Conservation (phyloP, 2,113 vertebrate genomes). For the Dicrurus megarhynchus region DNA sequence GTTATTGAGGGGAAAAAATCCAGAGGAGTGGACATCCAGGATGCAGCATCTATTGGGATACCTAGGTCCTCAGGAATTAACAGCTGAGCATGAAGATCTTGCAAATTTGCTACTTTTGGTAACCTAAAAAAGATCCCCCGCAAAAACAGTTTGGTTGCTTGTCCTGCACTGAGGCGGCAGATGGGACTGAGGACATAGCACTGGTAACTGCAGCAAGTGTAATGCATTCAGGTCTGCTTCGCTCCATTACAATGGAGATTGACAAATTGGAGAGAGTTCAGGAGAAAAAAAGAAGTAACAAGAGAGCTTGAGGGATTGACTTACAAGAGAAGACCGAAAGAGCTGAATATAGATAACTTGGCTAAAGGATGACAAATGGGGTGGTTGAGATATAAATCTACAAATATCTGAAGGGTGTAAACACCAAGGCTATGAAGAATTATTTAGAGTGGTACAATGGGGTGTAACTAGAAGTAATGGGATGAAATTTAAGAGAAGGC, state of each 20-base stretch:
- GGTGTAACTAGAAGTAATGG: conserved; percentile 71
- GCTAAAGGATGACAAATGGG: conserved; percentile 68
- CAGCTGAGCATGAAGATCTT: neutral
- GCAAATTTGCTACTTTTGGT: neutral
- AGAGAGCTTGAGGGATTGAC: conserved; percentile 61
- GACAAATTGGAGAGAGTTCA: conserved; percentile 59
- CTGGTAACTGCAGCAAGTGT: neutral
- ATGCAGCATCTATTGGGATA: neutral
- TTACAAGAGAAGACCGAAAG: conserved; percentile 54
- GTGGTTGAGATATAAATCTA: conserved; percentile 66
- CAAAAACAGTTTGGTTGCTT: neutral
- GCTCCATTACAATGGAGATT: conserved; percentile 34
- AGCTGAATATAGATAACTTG: conserved; percentile 69
- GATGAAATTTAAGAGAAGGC: conserved; percentile 69
- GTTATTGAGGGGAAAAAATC: neutral
- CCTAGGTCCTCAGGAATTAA: rapidly evolving
- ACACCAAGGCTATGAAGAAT: conserved; percentile 70
- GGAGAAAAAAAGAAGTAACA: conserved; percentile 38
- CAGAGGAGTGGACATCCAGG: neutral
- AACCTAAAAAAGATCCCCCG: neutral
- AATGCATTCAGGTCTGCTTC: conserved; percentile 60
- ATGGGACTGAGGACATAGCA: neutral
- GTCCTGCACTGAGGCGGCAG: neutral
- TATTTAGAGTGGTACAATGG: conserved; percentile 68
- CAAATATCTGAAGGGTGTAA: conserved; percentile 69